Conservation (phyloP, 2,797 vertebrate genomes). For the Anisognathus igniventris region DNA sequence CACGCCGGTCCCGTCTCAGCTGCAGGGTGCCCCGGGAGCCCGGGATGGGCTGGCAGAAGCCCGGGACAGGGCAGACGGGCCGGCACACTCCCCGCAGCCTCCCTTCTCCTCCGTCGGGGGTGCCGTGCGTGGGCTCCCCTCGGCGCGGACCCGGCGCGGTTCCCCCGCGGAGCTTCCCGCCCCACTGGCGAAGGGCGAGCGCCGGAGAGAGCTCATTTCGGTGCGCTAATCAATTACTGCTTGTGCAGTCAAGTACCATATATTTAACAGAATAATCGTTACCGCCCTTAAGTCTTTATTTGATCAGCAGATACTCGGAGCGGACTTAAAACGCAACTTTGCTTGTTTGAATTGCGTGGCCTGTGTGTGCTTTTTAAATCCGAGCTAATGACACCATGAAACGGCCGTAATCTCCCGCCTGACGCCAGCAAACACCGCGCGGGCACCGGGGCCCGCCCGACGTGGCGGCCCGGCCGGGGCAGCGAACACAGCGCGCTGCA, state of each 20-base stretch:
- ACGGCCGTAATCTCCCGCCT: neutral
- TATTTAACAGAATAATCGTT: constrained; percentile 75
- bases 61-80: neutral
- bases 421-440: neutral
- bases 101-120: neutral
- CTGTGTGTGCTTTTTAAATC: constrained; percentile 42
- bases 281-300: constrained; percentile 71
- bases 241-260: constrained; percentile 68
- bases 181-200: neutral
- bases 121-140: neutral
- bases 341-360: constrained; percentile 34
- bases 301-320: constrained; percentile 60
- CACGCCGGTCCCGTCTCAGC: neutral
- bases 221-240: constrained; percentile 71
- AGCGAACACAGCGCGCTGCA: accelerated
- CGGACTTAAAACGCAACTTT: constrained; percentile 41
- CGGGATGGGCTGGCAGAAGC: neutral
- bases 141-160: neutral
- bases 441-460: neutral
- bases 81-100: neutral
- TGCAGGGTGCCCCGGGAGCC: neutral
- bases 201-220: constrained; percentile 64
- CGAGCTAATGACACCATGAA: neutral
- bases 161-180: neutral
- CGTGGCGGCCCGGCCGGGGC: neutral